phyloP scores from a whole-genome alignment of 2,797 vertebrate genomes.

The Cetoscarus ocellatus region DNA sequence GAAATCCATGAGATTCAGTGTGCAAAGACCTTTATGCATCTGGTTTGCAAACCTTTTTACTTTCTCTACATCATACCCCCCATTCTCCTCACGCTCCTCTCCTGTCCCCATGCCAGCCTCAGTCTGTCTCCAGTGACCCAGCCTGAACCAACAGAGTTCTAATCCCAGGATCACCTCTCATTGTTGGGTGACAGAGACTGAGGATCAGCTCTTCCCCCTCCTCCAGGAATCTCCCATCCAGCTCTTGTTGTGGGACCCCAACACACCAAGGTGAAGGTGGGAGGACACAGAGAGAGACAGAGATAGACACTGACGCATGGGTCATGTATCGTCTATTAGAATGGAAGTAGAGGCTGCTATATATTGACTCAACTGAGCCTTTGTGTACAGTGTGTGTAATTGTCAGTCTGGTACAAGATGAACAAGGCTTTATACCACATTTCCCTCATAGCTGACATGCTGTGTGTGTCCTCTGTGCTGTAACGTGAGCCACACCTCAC shows the following conservation, averaged over 20 bases:
- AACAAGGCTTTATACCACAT: conserved; percentile 63
- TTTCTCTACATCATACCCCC: background rate
- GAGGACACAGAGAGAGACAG: conserved; percentile 11
- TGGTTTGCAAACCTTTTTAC: background rate
- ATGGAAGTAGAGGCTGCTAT: conserved; percentile 42
- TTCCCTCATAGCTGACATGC: conserved; percentile 77
- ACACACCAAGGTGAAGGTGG: conserved; percentile 8
- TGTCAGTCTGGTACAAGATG: conserved; percentile 40
- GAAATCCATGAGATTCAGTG: too few species aligned
- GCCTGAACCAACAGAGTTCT: conserved; percentile 75
- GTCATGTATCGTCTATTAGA: conserved; percentile 37
- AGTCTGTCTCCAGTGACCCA: conserved; percentile 76
- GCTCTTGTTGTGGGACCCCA: conserved; percentile 35
- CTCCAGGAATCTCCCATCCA: conserved; percentile 59
- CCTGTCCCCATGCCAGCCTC: conserved; percentile 61
- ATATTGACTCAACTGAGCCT: conserved; percentile 58
- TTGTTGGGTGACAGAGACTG: conserved; percentile 61
- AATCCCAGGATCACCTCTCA: conserved; percentile 78
- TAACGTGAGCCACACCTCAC: conserved; percentile 51
- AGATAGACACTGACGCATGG: conserved; percentile 33
- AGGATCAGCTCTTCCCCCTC: conserved; percentile 50
- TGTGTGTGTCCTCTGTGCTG: conserved; percentile 76
- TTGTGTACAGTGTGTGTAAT: conserved; percentile 22
- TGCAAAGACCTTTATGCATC: background rate
- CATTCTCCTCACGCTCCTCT: conserved; percentile 13